Conservation (phyloP, 2,113 vertebrate genomes). For the Dolichotis patagonum region DNA sequence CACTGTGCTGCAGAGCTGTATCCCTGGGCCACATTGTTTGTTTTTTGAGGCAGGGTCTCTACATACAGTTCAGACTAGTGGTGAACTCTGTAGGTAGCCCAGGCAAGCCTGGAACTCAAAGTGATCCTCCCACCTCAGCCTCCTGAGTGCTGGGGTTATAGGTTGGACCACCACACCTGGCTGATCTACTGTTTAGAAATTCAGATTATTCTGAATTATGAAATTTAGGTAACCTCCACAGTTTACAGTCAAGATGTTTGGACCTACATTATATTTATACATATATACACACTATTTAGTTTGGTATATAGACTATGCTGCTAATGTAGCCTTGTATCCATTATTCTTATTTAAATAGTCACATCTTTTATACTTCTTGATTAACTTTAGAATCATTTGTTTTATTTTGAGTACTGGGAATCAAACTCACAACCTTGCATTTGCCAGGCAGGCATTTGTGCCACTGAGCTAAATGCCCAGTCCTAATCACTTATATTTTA, state of each 20-base stretch:
- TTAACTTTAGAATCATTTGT: background rate
- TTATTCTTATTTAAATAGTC: constrained; percentile 39
- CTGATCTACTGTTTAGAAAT: background rate
- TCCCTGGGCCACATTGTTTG: too few species aligned
- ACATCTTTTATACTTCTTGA: background rate
- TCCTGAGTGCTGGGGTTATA: background rate
- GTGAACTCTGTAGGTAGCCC: background rate
- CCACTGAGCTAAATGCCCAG: too few species aligned
- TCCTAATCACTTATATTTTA: background rate
- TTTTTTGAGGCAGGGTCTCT: background rate
- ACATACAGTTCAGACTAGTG: background rate
- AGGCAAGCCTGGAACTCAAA: background rate
- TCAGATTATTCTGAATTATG: background rate
- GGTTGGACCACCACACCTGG: background rate
- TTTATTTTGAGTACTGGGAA: background rate
- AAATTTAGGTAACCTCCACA: background rate
- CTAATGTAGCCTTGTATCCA: background rate
- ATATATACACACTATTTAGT: background rate
- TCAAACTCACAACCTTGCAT: too few species aligned
- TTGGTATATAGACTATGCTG: background rate
- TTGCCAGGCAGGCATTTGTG: too few species aligned
- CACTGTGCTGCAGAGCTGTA: too few species aligned
- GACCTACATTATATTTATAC: background rate
- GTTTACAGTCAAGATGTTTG: background rate
- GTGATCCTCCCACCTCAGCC: background rate